Base-by-base conservation (phyloP, 2,888 invertebrate species). In the Trisateles emortualis region DNA sequence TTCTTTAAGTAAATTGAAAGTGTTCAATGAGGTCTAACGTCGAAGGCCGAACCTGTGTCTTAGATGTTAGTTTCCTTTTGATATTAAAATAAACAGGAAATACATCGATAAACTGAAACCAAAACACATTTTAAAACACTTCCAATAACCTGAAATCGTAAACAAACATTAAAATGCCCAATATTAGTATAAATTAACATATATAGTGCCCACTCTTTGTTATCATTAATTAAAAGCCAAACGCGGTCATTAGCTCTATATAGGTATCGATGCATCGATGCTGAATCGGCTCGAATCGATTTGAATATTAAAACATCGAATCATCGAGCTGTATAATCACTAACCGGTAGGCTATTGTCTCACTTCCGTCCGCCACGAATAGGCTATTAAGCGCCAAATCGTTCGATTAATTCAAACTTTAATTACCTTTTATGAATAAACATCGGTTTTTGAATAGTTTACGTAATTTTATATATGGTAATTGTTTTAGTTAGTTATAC, bases 231-330 rank as follows among this genome's bases (percentile, higher is more conserved):
- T 74, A 71, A 72, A n/a, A 52, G 41, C 57, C 59, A 54, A 60
- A 45, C 44, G 62, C 59, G 57, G 58, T 81, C 79, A 82, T 83
- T 82, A 83, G 74, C 76, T 72, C 68, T 60, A 72, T 78, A 74
- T n/a, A n/a, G n/a, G 71, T 67, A 71, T 71, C 63, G 59, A 62
- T 70, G 72, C 69, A 70, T 71, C 61, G 60, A 64, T 72, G 73
- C 60, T 68, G 62, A 69, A 68, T 74, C 75, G 57, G 51, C 47
- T 52, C 66, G n/a, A 68, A 71, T 69, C 68, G 68, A 75, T 84
- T 81, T 79, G 79, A 83, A 84, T 85, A 80, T 81, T 79, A 74
- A 83, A 79, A 75, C 68, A 75, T 76, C 74, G 77, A 79, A 72
- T 74, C 74, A 79, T 62, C 67, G 76, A 68, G 60, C 77, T 82